phyloP scores from a whole-genome alignment of 2,797 vertebrate genomes.

The Mormyrops attenuatus region DNA sequence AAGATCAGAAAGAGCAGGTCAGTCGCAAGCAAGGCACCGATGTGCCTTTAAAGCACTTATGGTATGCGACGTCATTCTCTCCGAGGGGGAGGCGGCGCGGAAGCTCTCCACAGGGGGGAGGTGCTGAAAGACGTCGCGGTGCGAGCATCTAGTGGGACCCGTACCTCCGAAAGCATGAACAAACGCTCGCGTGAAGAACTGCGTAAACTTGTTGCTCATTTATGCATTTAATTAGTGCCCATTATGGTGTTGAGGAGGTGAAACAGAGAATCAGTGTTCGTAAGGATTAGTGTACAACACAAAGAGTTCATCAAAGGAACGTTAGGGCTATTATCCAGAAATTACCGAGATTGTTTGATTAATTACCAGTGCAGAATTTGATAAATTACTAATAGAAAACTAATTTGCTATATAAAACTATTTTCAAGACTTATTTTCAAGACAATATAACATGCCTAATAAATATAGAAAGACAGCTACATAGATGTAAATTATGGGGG shows the following conservation, averaged over 20 bases:
- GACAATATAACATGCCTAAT: background rate
- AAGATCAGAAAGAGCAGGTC: background rate
- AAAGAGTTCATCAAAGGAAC: background rate
- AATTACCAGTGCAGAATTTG: background rate
- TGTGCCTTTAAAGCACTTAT: slow-evolving; percentile 1
- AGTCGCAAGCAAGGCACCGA: background rate
- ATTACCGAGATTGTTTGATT: background rate
- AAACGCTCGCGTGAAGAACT: background rate
- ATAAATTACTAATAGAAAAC: background rate
- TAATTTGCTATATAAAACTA: background rate
- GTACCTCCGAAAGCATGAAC: background rate
- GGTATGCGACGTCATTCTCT: slow-evolving; percentile 1
- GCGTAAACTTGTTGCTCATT: background rate
- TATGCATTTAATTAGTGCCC: background rate
- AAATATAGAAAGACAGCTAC: background rate
- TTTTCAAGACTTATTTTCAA: background rate
- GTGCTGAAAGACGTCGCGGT: slow-evolving; percentile 45
- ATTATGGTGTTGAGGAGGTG: background rate
- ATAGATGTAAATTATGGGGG: background rate
- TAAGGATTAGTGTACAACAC: background rate
- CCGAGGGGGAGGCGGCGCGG: background rate
- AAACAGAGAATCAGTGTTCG: background rate
- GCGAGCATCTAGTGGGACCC: background rate
- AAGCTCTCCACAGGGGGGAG: slow-evolving; percentile 51
- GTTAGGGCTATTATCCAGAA: background rate